Base-by-base conservation (phyloP, 2,888 invertebrate genomes). In the Thecocarcelia acutangulata region DNA sequence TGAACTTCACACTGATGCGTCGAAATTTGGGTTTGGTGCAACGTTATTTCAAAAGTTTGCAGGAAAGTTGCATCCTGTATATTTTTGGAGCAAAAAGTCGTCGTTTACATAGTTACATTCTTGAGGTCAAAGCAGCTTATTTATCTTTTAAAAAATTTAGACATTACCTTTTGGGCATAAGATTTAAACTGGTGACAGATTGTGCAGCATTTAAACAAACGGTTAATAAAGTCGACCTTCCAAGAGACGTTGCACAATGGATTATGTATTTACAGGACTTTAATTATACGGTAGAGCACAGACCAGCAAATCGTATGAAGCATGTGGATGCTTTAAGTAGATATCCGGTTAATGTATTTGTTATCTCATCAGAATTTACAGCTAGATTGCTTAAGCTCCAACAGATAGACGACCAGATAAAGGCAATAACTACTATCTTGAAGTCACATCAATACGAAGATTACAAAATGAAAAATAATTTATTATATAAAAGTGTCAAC, bases 251-350 rank as follows among this genome's bases (percentile, higher is more conserved):
- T 1, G 82, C 84, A n/a, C 83, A 84, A 61, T 85, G 72, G 86
- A 17, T 82, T 76, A 61, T 86, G 66, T 63, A 85, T 37, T 19
- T 86, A 4, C 76, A 85, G 73, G 85, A 86, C 37, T 86, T 83
- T 63, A 58, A 82, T 28, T 85, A 80, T 8, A 56, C 15, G 1
- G 61, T 72, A 24, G 75, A 83, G 40, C 70, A 79, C 28, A 59
- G 61, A 4, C 21, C 68, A 28, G 68, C 44, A 6, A 64, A 21
- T 28, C 40, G 69, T 4, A 75, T 83, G 72, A 83, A 83, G 37
- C 83, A 76, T 48, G 78, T 79, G 4, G 64, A 76, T 52, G 48
- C 68, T 15, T 70, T 79, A 50, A 79, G 75, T 11, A 69, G 75
- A 44, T 79, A 70, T 56, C 75, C 75, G 24, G 50, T 75, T 15